phyloP scores from a whole-genome alignment of 2,888 invertebrate genomes.

The Pseudoips prasinana region DNA sequence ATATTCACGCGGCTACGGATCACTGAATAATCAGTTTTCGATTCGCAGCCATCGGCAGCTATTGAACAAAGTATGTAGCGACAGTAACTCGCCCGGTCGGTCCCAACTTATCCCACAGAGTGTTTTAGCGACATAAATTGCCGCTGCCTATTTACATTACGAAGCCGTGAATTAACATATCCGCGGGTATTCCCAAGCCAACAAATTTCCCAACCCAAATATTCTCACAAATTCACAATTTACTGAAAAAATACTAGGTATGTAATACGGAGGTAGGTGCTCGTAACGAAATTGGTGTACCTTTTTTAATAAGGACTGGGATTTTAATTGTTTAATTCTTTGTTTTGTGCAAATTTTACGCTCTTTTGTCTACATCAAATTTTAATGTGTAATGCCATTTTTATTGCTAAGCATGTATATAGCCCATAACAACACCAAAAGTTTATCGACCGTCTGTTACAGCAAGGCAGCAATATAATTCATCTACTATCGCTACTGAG shows the following conservation, averaged over 20 bases:
- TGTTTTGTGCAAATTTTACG: conserved; percentile 23
- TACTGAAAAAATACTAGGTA: conserved; percentile 24
- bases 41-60: conserved; percentile 43
- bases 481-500: no score
- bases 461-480: no score
- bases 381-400: conserved; percentile 20
- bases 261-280: conserved; percentile 1
- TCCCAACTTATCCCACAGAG: conserved; percentile 57
- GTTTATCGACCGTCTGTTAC: no score
- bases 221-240: conserved; percentile 39
- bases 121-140: conserved; percentile 74
- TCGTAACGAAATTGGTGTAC: conserved; percentile 36
- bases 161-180: conserved; percentile 72
- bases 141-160: conserved; percentile 71
- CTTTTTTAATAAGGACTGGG: conserved; percentile 40
- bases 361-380: conserved; percentile 18
- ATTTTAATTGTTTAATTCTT: conserved; percentile 38
- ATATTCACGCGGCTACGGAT: conserved; percentile 43
- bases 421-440: no score
- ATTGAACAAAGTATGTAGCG: not conserved
- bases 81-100: conserved; percentile 17
- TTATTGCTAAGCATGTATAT: conserved; percentile 5
- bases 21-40: conserved; percentile 53
- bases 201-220: conserved; percentile 47
- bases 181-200: conserved; percentile 67